These are phyloP conservation scores for Campoletis sonorensis DNA, from an alignment of 1,140 invertebrate species.

Conservation along the genomic window DNA sequence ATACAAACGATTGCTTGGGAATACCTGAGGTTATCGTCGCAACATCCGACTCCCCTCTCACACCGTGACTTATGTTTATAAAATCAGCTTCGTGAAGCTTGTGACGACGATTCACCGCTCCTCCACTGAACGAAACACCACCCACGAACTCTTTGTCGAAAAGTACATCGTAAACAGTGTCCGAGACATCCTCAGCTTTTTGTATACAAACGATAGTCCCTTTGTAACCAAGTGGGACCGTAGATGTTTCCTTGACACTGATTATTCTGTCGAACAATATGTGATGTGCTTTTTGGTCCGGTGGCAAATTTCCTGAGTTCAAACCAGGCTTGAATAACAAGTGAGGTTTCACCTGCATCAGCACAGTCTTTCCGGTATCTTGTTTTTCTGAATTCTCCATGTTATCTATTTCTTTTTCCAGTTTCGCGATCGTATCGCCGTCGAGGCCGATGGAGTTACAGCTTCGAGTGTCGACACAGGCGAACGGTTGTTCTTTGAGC, in stretches of 20 bases:
- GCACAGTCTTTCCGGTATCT: slow-evolving; percentile 75
- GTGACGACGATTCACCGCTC: slow-evolving; percentile 77
- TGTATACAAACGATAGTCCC: slow-evolving; percentile 89
- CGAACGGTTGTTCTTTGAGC: slow-evolving; percentile 83
- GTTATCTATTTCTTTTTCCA: slow-evolving; percentile 80
- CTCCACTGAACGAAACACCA: slow-evolving; percentile 73
- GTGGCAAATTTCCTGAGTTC: slow-evolving; percentile 69
- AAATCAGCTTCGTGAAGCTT: slow-evolving; percentile 77
- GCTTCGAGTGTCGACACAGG: slow-evolving; percentile 78
- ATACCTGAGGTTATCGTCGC: slow-evolving; percentile 1
- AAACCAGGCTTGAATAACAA: slow-evolving; percentile 78
- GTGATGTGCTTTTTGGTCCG: slow-evolving; percentile 82
- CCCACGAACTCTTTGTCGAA: slow-evolving; percentile 85
- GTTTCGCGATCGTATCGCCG: slow-evolving; percentile 80
- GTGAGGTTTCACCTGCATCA: slow-evolving; percentile 88
- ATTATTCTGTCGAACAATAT: slow-evolving; percentile 90
- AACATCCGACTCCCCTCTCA: slow-evolving; percentile 71
- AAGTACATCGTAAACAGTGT: slow-evolving; percentile 83
- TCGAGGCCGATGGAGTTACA: slow-evolving; percentile 85
- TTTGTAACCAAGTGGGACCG: slow-evolving; percentile 87
- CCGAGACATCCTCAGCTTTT: slow-evolving; percentile 73
- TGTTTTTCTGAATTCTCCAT: slow-evolving; percentile 60
- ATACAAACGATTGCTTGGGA: slow-evolving; percentile 40
- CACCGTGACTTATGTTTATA: slow-evolving; percentile 80
- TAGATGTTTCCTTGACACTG: slow-evolving; percentile 83